phyloP scores from a whole-genome alignment of 2,888 invertebrate genomes.

The Drosophila fungiperda region DNA sequence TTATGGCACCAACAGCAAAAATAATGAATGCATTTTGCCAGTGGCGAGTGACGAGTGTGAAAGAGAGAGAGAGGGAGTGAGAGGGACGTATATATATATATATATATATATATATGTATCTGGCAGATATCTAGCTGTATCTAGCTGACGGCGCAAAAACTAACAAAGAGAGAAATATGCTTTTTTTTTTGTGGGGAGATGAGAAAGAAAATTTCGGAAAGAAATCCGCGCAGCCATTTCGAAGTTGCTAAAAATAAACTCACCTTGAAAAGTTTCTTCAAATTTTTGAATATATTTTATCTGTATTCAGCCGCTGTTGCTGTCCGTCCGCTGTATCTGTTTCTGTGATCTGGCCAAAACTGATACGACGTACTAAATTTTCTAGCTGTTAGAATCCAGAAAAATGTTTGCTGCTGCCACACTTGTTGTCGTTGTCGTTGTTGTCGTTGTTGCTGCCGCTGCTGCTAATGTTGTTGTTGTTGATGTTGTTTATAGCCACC shows the following conservation, averaged over 20 bases:
- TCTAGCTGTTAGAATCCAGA: constrained; percentile 57
- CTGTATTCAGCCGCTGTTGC: constrained; percentile 41
- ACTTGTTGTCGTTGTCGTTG: constrained; percentile 1
- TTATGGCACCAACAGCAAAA: constrained; percentile 31
- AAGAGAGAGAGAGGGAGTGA: constrained; percentile 13
- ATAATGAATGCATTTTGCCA: constrained; percentile 39
- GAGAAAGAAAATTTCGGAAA: constrained; percentile 61
- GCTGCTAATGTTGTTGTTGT: constrained; percentile 14
- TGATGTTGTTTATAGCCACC: constrained; percentile 31
- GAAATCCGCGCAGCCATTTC: constrained; percentile 82
- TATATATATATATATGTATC: constrained; percentile 43
- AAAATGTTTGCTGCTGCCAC: constrained; percentile 35
- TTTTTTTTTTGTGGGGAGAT: constrained; percentile 9
- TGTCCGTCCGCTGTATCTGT: constrained; percentile 42
- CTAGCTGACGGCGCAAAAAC: constrained; percentile 26
- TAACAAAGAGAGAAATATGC: constrained; percentile 1
- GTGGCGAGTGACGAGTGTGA: not conserved
- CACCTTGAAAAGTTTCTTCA: constrained; percentile 85
- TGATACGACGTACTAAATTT: constrained; percentile 38
- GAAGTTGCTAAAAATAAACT: constrained; percentile 85
- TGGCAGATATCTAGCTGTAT: constrained; percentile 48
- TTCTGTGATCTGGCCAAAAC: constrained; percentile 53
- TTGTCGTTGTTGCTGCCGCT: constrained; percentile 18
- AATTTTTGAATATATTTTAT: constrained; percentile 65
- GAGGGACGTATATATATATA: constrained; percentile 46